These are phyloP conservation scores for Tenthredo scrophulariae DNA, from an alignment of 2,888 invertebrate genomes.

Conservation along the genomic window DNA sequence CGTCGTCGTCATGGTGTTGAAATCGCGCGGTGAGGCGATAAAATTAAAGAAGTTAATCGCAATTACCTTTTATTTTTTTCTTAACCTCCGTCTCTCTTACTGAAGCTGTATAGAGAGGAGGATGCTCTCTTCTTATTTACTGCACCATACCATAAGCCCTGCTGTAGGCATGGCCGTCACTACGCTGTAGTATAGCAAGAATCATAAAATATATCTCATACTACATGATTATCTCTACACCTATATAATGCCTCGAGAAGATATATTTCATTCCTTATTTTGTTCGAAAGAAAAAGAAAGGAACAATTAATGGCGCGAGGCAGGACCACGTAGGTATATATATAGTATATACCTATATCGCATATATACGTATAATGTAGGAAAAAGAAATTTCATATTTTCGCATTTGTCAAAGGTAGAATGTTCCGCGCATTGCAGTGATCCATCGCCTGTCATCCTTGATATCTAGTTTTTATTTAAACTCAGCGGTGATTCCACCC, in stretches of 20 bases:
- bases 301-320: neutral
- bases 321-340: no score
- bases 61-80: neutral
- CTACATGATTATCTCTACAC: constrained; percentile 11
- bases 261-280: neutral
- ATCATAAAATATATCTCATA: constrained; percentile 14
- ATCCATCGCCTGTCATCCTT: constrained; percentile 35
- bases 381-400: constrained; percentile 30
- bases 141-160: neutral
- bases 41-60: constrained; percentile 46
- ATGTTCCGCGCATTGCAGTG: constrained; percentile 10
- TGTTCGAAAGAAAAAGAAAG: neutral
- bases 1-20: constrained; percentile 32
- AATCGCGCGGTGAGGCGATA: constrained; percentile 5
- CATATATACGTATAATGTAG: no score
- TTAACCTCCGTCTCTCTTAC: neutral
- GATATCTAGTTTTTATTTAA: constrained; percentile 28
- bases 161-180: neutral
- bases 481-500: neutral
- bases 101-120: neutral
- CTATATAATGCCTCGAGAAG: neutral
- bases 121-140: neutral
- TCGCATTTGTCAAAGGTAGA: constrained; percentile 29
- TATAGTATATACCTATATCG: no score
- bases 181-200: neutral